Evolutionary conservation across 2,888 invertebrate species (phyloP).

Genomic region (Rhogogaster chlorosoma): DNA sequence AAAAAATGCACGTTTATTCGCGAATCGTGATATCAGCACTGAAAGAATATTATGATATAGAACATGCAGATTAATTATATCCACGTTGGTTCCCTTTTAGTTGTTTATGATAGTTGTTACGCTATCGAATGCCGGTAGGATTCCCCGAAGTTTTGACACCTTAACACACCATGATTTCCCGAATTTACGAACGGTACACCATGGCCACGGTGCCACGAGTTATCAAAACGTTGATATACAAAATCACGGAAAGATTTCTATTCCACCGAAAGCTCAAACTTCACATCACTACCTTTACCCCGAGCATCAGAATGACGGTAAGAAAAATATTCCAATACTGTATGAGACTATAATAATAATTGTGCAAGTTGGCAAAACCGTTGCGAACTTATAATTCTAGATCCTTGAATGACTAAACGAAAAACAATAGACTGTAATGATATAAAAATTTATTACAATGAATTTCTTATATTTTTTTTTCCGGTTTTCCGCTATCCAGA

Average conservation of each 20-base stretch:
- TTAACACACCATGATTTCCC: conserved; percentile 61
- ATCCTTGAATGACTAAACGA: background rate
- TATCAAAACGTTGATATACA: conserved; percentile 71
- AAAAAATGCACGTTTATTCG: background rate
- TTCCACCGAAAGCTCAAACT: conserved; percentile 59
- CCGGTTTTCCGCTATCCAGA: background rate
- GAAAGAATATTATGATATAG: background rate
- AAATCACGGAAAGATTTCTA: conserved; percentile 65
- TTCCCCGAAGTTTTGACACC: conserved; percentile 61
- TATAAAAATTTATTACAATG: background rate
- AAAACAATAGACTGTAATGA: background rate
- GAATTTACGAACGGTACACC: conserved; percentile 67
- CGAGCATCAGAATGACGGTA: conserved; percentile 42
- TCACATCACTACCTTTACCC: conserved; percentile 43
- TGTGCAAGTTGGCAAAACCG: background rate
- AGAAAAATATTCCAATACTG: background rate
- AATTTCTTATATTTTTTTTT: background rate
- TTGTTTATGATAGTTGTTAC: conserved; percentile 57
- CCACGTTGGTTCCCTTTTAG: conserved; percentile 60
- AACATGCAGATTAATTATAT: background rate
- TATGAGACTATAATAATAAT: background rate
- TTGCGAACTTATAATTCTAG: background rate
- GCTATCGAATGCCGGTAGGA: conserved; percentile 64
- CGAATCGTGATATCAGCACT: background rate
- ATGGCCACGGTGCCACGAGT: conserved; percentile 71